Conservation (phyloP, 2,797 vertebrate species). For the Eptatretus atami region DNA sequence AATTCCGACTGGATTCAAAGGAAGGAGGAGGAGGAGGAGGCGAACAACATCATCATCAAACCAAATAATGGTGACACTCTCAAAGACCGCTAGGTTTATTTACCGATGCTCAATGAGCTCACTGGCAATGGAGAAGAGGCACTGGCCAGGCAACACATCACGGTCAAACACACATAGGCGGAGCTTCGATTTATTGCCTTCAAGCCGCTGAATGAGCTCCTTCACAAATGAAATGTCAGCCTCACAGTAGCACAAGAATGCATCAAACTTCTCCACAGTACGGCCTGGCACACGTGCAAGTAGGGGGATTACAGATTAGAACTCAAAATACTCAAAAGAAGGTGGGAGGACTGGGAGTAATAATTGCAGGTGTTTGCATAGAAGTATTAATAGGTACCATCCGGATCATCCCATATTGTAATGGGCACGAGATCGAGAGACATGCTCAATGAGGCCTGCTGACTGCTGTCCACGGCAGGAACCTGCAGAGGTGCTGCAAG, state of each 20-base stretch:
- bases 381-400: slow-evolving; percentile 16
- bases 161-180: slow-evolving; percentile 84
- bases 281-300: too few relatives aligned
- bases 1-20: too few relatives aligned
- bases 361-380: too few relatives aligned
- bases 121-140: slow-evolving; percentile 68
- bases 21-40: background rate
- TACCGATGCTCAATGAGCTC: slow-evolving; percentile 76
- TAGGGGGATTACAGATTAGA: too few relatives aligned
- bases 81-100: background rate
- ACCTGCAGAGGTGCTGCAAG: slow-evolving; percentile 41
- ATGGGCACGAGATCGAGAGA: slow-evolving; percentile 19
- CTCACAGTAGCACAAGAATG: slow-evolving; percentile 89
- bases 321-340: too few relatives aligned
- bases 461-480: slow-evolving; percentile 42
- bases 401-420: slow-evolving; percentile 33
- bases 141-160: slow-evolving; percentile 63
- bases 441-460: slow-evolving; percentile 11
- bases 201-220: slow-evolving; percentile 67
- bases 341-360: too few relatives aligned
- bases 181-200: slow-evolving; percentile 36
- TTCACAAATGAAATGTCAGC: slow-evolving; percentile 54
- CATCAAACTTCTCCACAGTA: slow-evolving; percentile 42
- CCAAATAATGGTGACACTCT: background rate
- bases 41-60: background rate